Percentiles rank a stretch among this genome's conserved stretches.
These are phyloP conservation scores for Mesitornis unicolor DNA, from an alignment of 2,113 vertebrate species.

Conservation along the genomic window DNA sequence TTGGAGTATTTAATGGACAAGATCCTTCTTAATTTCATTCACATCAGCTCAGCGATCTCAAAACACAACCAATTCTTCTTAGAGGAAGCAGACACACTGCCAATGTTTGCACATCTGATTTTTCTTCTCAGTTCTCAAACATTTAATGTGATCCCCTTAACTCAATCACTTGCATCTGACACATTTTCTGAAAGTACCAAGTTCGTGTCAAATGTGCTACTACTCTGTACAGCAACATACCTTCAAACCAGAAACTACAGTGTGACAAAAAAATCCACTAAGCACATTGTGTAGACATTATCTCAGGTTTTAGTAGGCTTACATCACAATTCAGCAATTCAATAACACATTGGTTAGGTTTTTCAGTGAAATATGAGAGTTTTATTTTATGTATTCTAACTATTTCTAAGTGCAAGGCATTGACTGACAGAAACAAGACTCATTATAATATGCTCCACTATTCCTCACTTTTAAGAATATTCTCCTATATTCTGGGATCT, in stretches of 20 bases:
- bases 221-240: rapidly evolving
- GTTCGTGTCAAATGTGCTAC: neutral
- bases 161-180: neutral
- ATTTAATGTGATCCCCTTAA: neutral
- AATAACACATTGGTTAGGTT: neutral
- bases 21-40: neutral
- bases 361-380: neutral
- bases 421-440: neutral
- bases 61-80: neutral
- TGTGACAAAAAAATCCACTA: neutral
- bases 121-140: neutral
- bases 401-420: neutral
- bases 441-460: neutral
- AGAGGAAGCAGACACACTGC: neutral
- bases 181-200: neutral
- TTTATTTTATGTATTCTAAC: neutral
- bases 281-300: neutral
- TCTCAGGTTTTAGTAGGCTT: neutral
- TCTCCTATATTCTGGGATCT: neutral
- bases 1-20: neutral
- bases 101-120: neutral
- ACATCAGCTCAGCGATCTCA: neutral
- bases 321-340: neutral
- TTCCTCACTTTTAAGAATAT: neutral
- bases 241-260: neutral